Evolutionary conservation across 2,888 invertebrate genomes (phyloP), one percentile per base, ranked within the genome.

Genomic region (Zaprionus obscuricornis): DNA sequence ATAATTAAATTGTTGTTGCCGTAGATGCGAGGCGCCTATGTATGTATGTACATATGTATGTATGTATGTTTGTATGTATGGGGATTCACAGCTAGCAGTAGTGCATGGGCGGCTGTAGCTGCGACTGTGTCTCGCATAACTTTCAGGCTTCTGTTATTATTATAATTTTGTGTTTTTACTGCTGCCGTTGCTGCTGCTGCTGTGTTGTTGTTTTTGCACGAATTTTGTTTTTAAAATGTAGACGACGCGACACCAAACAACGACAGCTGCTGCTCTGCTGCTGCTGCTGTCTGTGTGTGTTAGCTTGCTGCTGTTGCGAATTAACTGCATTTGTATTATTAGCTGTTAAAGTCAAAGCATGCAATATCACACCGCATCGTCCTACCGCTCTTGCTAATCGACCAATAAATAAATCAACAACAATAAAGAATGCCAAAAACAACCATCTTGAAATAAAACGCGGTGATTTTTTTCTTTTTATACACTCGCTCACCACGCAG

Each of bases 1-100:
- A 74, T 81, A 81, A 74, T 81, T 74, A 76, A 76, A 65, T 68
- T 71, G 72, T 54, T 64, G 54, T 49, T 66, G 46, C 57, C 39
- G 50, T 49, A 39, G 39, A 54, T 67, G 47, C 49, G 47, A 29
- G 3, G n/a, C 10, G 29, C 10, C 8, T 6, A 40, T 49, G 33
- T 27, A 22, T 18, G 13, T 34, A 6, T 16, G 20, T 14, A 18
- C n/a, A n/a, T n/a, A n/a, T n/a, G n/a, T 10, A 18, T 26, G 13
- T 42, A n/a, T 20, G 4, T 26, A 4, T 11, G 29, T 42, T 4
- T 34, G 27, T 36, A 7, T 43, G n/a, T 31, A 18, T 18, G 42
- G 40, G 22, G 11, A 49, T 24, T n/a, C n/a, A n/a, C 42, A 68
- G 29, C 43, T 60, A 18, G 50, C 51, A 52, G 27, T 46, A 51